Conservation (phyloP, 2,888 invertebrate species). For the Noctua fimbriata region DNA sequence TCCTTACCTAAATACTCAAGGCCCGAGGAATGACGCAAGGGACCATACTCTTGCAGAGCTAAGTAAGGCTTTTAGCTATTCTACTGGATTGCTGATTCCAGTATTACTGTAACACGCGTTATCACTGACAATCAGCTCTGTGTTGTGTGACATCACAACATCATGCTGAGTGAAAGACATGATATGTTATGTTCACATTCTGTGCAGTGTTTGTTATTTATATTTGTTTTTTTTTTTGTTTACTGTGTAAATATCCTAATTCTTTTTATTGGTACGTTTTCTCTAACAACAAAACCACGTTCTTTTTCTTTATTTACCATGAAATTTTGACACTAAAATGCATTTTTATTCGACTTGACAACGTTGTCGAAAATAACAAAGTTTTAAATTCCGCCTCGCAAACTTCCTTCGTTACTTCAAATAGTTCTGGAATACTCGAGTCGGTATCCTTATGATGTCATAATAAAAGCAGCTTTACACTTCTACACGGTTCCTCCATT, state of each 20-base stretch:
- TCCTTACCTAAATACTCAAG: neutral
- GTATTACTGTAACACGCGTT: too few species aligned
- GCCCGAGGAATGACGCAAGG: neutral
- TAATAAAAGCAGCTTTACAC: constrained; percentile 43
- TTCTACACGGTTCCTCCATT: constrained; percentile 53
- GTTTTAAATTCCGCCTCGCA: constrained; percentile 20
- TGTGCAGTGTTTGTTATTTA: too few species aligned
- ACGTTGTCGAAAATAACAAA: constrained; percentile 26
- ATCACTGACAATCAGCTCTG: too few species aligned
- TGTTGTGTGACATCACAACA: too few species aligned
- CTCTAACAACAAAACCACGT: neutral
- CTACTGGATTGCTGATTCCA: too few species aligned
- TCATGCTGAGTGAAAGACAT: too few species aligned
- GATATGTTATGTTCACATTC: too few species aligned
- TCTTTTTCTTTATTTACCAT: neutral
- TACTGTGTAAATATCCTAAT: neutral
- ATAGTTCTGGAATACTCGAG: constrained; percentile 46
- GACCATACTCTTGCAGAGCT: too few species aligned
- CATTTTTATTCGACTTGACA: neutral
- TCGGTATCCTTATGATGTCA: constrained; percentile 35
- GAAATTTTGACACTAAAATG: neutral
- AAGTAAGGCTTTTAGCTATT: neutral
- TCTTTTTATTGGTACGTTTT: neutral
- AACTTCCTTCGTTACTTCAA: constrained; percentile 37
- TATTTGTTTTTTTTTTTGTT: too few species aligned